These are phyloP conservation scores for Acronicta aceris DNA, from an alignment of 2,888 invertebrate genomes.

Conservation along the genomic window DNA sequence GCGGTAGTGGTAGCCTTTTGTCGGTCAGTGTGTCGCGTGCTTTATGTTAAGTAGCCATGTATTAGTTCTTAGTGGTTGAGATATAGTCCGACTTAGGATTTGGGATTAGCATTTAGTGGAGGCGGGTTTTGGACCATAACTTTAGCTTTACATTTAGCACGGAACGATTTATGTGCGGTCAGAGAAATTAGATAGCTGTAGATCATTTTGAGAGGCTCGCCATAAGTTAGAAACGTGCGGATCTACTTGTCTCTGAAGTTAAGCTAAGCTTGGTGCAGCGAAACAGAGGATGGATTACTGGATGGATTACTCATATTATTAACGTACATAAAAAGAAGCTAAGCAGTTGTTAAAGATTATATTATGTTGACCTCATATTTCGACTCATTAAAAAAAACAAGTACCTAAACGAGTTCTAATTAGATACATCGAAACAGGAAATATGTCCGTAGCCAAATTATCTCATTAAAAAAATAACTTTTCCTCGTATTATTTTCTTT, in stretches of 20 bases:
- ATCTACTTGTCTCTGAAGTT: background rate
- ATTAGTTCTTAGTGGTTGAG: conserved; percentile 32
- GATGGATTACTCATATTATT: background rate
- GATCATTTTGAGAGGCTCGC: background rate
- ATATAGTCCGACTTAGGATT: conserved; percentile 28
- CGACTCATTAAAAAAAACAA: background rate
- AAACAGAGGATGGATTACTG: background rate
- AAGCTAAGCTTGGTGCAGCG: too few species aligned
- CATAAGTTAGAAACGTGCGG: background rate
- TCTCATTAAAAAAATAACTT: background rate
- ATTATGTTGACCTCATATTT: background rate
- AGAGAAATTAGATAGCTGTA: conserved; percentile 16
- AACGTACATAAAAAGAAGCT: too few species aligned
- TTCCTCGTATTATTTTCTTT: too few species aligned
- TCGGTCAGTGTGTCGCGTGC: conserved; percentile 78
- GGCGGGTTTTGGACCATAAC: conserved; percentile 13
- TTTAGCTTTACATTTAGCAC: conserved; percentile 6
- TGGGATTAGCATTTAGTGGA: conserved; percentile 30
- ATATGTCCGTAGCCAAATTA: too few species aligned
- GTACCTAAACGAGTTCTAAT: too few species aligned
- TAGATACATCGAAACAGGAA: too few species aligned
- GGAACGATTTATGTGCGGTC: conserved; percentile 4
- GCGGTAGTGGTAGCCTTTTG: conserved; percentile 59
- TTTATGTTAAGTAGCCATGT: conserved; percentile 56
- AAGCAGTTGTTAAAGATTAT: background rate